Conservation (phyloP, 2,113 vertebrate species). For the Pseudorasbora parva region DNA sequence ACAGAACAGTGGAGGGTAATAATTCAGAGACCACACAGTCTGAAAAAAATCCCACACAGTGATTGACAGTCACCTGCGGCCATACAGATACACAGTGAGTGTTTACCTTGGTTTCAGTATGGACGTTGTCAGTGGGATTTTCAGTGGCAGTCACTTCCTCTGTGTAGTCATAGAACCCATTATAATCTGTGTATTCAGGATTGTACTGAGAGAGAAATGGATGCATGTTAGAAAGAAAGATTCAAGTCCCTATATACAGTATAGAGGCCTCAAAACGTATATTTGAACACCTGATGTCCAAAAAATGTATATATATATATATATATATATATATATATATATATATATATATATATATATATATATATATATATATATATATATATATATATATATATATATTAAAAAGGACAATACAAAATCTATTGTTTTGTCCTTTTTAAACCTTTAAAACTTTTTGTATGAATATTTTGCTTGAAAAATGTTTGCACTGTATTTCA, state of each 20-base stretch:
- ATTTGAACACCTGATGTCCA: background rate
- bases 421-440: background rate
- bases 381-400: too few relatives aligned
- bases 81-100: slow-evolving; percentile 7
- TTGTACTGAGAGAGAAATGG: slow-evolving; percentile 77
- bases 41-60: background rate
- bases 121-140: slow-evolving; percentile 77
- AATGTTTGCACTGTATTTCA: background rate
- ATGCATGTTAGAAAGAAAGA: slow-evolving; percentile 48
- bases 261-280: background rate
- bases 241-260: slow-evolving; percentile 46
- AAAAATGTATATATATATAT: too few relatives aligned
- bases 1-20: background rate
- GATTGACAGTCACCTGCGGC: background rate
- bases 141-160: slow-evolving; percentile 85
- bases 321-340: too few relatives aligned
- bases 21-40: slow-evolving; percentile 7
- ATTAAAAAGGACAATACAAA: too few relatives aligned
- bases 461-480: background rate
- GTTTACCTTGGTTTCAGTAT: slow-evolving; percentile 88
- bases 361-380: too few relatives aligned
- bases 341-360: too few relatives aligned
- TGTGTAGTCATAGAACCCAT: slow-evolving; percentile 89
- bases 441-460: background rate
- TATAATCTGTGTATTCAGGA: slow-evolving; percentile 86